Evolutionary conservation across 2,797 vertebrate species (phyloP), one percentile per base, ranked within the genome.

Genomic region (Dicrostonyx torquatus): DNA sequence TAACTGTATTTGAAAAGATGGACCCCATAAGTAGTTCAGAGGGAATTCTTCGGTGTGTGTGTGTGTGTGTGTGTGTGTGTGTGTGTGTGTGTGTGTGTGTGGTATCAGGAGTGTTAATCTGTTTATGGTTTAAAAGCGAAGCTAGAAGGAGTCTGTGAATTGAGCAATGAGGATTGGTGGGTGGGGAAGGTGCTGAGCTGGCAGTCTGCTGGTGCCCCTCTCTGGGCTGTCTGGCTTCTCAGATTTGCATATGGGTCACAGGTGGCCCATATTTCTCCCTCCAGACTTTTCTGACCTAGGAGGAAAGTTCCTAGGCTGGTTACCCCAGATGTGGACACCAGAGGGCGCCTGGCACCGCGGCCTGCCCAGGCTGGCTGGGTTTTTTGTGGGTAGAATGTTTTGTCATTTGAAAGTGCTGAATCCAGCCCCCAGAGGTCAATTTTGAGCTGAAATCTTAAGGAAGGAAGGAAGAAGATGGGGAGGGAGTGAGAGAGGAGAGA

Each of bases 311-410:
- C 68, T 37, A 2, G 79, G 79, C 68, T 1, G 18, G 20, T 55
- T 20, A 40, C 73, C 4, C 73, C 73, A 26, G n/a, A 73, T 48
- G 5, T 60, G 17, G 86, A 13, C 97, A 92, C 98, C 98, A 98
- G 98, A 98, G 98, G 98, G 98, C 97, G 97, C 97, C 97, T 92
- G 55, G 53, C 94, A 62, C 95, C 87, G 0, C 26, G 0, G 11
- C 20, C 72, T 2, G 66, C 31, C 60, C 76, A 45, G 45, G 7
- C 5, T 53, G 82, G 45, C 89, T 1, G 26, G 14, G 12, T 10
- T 2, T 55, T 8, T 7, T 17, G 1, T 2, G 13, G 1, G 40
- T 50, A 11, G 70, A 26, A 64, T 29, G 1, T 40, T 14, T 2
- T 10, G 34, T 7, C 75, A 62, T 2, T 8, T 13, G 20, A 2